phyloP scores from a whole-genome alignment of 2,888 invertebrate species.

The Pycnomerus fuliginosus region DNA sequence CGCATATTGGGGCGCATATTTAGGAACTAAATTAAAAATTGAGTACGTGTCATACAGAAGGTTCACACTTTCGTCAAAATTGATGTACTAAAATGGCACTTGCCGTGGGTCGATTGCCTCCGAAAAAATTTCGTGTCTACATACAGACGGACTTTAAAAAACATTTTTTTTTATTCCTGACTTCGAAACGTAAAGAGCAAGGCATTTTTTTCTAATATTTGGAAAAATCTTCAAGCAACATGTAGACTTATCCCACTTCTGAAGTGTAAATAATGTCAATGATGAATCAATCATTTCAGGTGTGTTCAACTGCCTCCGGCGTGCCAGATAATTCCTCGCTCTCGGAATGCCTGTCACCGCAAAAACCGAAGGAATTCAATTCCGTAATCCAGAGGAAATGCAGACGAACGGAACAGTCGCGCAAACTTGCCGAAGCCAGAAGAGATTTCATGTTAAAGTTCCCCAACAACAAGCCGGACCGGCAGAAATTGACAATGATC shows the following conservation, averaged over 20 bases:
- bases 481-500: slow-evolving; percentile 79
- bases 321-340: slow-evolving; percentile 28
- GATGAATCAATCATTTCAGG: slow-evolving; percentile 28
- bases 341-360: slow-evolving; percentile 30
- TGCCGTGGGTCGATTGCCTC: too few species aligned
- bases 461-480: slow-evolving; percentile 59
- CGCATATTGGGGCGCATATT: too few species aligned
- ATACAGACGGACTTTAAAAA: too few species aligned
- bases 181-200: too few species aligned
- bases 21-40: too few species aligned
- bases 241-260: slow-evolving; percentile 1
- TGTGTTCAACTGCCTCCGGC: slow-evolving; percentile 43
- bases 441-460: slow-evolving; percentile 57
- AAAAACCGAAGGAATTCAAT: slow-evolving; percentile 31
- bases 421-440: slow-evolving; percentile 58
- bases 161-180: too few species aligned
- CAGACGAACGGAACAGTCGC: slow-evolving; percentile 53
- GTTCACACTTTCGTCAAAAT: too few species aligned
- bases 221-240: too few species aligned
- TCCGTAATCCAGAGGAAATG: slow-evolving; percentile 41
- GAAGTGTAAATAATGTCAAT: neutral
- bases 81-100: too few species aligned
- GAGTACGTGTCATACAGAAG: too few species aligned
- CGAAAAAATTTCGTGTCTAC: too few species aligned
- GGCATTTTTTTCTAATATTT: too few species aligned